Evolutionary conservation across 2,797 vertebrate genomes (phyloP).

Genomic region (Notoglanidium macrostoma): DNA sequence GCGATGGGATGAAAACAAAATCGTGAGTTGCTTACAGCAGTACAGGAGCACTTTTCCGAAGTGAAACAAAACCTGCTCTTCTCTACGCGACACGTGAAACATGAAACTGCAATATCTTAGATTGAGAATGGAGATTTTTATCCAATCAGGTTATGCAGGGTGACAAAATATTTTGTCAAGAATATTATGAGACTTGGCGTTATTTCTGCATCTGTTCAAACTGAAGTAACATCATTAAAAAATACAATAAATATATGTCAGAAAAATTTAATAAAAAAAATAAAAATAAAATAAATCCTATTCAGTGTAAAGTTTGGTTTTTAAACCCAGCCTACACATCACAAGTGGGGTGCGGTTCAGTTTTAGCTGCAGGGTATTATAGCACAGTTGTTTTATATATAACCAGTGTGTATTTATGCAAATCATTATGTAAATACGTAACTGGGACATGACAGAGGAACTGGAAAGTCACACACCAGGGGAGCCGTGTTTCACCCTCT

Average conservation of each 20-base stretch:
- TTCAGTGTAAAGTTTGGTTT: background rate
- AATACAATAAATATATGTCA: no score
- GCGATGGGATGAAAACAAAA: background rate
- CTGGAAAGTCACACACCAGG: conserved; percentile 26
- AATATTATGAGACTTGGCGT: background rate
- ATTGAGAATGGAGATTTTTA: background rate
- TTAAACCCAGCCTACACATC: no score
- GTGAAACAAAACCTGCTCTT: background rate
- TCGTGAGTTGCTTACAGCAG: background rate
- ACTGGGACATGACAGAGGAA: conserved; percentile 39
- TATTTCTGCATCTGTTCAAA: background rate
- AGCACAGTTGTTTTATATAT: background rate
- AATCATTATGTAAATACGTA: conserved; percentile 36
- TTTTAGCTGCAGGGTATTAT: background rate
- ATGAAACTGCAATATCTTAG: background rate
- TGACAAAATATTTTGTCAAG: background rate
- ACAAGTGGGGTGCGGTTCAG: background rate
- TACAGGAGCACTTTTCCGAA: background rate
- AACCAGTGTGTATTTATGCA: conserved; percentile 29
- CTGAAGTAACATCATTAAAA: background rate
- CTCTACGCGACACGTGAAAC: background rate
- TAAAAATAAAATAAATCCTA: background rate
- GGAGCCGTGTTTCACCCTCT: conserved; percentile 32
- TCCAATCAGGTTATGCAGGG: background rate
- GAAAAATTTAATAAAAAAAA: no score